Evolutionary conservation across 2,113 vertebrate species (phyloP).

Genomic region (Rhinoptilus africanus): DNA sequence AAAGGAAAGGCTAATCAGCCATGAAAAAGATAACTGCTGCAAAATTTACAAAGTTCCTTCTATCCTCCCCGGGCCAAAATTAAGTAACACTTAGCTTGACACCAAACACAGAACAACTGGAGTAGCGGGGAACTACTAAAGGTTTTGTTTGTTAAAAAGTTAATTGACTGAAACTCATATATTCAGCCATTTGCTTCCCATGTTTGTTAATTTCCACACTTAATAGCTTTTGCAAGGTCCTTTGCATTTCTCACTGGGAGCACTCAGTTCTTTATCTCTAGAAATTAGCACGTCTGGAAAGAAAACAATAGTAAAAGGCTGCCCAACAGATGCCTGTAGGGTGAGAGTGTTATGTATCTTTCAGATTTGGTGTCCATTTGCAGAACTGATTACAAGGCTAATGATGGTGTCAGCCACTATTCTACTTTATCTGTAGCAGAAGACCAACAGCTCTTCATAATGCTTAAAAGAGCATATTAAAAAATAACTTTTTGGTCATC

Average conservation of each 20-base stretch:
- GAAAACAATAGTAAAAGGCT: not conserved
- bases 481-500: not conserved
- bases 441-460: not conserved
- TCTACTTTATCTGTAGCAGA: not conserved
- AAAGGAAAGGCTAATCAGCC: not conserved
- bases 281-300: conserved; percentile 36
- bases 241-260: conserved; percentile 28
- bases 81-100: conserved; percentile 6
- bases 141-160: conserved; percentile 11
- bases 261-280: conserved; percentile 30
- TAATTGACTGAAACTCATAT: conserved; percentile 28
- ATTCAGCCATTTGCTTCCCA: conserved; percentile 26
- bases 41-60: not conserved
- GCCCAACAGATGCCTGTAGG: not conserved
- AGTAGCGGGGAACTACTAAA: not conserved
- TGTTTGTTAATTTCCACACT: conserved; percentile 27
- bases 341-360: not conserved
- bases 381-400: not conserved
- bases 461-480: not conserved
- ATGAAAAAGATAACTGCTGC: not conserved
- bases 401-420: not conserved
- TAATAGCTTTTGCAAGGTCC: conserved; percentile 33
- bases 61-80: not conserved
- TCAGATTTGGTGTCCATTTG: not conserved
- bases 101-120: conserved; percentile 20